Conservation (phyloP, 2,113 vertebrate species). For the Serinus canaria region DNA sequence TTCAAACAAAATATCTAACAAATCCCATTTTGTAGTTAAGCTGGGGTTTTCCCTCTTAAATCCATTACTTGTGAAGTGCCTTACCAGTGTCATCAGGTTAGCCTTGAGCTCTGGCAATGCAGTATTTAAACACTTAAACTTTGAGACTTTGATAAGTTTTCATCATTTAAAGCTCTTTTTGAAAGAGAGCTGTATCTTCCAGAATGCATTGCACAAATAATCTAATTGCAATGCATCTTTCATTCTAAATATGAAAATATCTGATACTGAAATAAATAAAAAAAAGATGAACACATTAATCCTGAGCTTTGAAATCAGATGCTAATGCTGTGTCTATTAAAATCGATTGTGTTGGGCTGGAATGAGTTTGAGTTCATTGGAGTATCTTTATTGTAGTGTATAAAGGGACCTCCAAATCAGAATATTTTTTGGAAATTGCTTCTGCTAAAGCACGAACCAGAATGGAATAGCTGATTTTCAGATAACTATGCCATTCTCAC, state of each 20-base stretch:
- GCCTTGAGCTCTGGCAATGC: neutral
- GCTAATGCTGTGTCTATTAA: neutral
- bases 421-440: neutral
- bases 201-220: neutral
- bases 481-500: neutral
- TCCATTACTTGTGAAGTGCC: neutral
- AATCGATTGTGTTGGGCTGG: neutral
- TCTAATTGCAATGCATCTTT: neutral
- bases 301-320: conserved; percentile 5
- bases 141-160: neutral
- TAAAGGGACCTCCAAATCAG: neutral
- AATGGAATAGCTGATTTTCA: conserved; percentile 27
- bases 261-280: neutral
- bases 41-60: neutral
- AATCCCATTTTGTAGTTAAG: neutral
- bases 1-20: neutral
- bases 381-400: neutral
- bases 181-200: neutral
- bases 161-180: neutral
- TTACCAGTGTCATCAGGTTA: neutral
- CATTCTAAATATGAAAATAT: neutral
- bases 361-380: neutral
- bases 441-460: neutral
- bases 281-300: neutral
- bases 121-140: neutral